Evolutionary conservation across 2,113 vertebrate species (phyloP).

Genomic region (Oenanthe melanoleuca): DNA sequence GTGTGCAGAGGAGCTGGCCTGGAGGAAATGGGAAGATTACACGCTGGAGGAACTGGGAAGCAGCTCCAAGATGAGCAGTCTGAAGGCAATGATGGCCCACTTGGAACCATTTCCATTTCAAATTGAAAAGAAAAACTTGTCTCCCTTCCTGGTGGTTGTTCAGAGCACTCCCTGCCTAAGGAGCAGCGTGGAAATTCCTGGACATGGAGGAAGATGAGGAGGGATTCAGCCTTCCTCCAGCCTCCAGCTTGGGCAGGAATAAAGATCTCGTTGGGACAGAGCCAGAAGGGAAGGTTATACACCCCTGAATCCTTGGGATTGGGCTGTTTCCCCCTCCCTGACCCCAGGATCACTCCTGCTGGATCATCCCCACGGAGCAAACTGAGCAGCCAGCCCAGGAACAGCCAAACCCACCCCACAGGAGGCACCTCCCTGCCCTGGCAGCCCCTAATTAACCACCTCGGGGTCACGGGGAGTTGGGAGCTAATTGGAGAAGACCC

Average conservation of each 20-base stretch:
- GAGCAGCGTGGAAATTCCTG: neutral
- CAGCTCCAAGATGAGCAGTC: neutral
- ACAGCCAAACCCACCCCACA: neutral
- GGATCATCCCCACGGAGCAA: accelerated
- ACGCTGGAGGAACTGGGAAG: conserved; percentile 30
- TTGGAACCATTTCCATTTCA: neutral
- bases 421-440: neutral
- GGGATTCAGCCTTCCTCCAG: neutral
- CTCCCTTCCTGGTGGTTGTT: neutral
- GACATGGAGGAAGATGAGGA: neutral
- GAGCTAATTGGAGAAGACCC: neutral
- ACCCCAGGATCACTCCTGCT: neutral
- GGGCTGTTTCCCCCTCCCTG: accelerated
- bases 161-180: neutral
- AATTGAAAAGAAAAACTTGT: neutral
- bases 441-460: neutral
- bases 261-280: accelerated
- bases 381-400: neutral
- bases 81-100: conserved; percentile 22
- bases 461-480: neutral
- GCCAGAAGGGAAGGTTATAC: neutral
- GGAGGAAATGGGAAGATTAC: conserved; percentile 60
- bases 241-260: neutral
- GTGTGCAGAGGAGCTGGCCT: conserved; percentile 36
- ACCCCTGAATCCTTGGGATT: neutral